A percentile compares a stretch with the other conserved stretches of the same genome.
phyloP scores from a whole-genome alignment of 2,888 invertebrate species.

The Zaprionus lineosus region DNA sequence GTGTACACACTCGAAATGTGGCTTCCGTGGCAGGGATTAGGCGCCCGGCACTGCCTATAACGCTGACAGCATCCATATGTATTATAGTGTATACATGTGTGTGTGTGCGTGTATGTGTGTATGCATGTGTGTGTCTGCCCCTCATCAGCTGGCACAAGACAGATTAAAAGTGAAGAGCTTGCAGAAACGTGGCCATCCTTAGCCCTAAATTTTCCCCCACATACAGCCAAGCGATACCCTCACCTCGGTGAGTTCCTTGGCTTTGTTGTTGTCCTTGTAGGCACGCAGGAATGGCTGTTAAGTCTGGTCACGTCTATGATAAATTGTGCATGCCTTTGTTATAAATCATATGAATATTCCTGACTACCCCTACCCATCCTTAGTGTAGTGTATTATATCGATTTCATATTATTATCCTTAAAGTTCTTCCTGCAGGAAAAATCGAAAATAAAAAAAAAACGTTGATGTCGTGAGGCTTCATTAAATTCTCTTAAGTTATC shows the following conservation, averaged over 20 bases:
- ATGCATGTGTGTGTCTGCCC: conserved; percentile 34
- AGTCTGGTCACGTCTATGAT: too few relatives aligned
- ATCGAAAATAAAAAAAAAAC: too few relatives aligned
- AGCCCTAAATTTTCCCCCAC: conserved; percentile 28
- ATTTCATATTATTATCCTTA: too few relatives aligned
- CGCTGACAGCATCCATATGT: conserved; percentile 57
- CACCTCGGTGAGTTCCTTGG: conserved; percentile 5
- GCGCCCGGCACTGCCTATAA: conserved; percentile 42
- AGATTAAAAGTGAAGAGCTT: conserved; percentile 74
- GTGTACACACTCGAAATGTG: conserved; percentile 49
- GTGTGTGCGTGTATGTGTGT: conserved; percentile 19
- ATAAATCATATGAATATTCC: too few relatives aligned
- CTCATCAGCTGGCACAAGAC: conserved; percentile 55
- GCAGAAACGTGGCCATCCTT: conserved; percentile 40
- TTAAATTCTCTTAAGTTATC: conserved; percentile 22
- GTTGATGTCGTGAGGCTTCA: too few relatives aligned
- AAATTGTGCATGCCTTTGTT: too few relatives aligned
- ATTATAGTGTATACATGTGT: conserved; percentile 6
- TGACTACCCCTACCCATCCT: too few relatives aligned
- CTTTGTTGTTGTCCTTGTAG: not conserved
- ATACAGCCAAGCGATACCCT: conserved; percentile 26
- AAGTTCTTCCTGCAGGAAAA: too few relatives aligned
- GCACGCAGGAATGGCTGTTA: too few relatives aligned
- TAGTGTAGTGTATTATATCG: too few relatives aligned
- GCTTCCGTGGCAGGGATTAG: conserved; percentile 71